Evolutionary conservation across 2,113 vertebrate species (phyloP), one percentile per base, ranked within the genome.

Genomic region (Osmerus mordax): DNA sequence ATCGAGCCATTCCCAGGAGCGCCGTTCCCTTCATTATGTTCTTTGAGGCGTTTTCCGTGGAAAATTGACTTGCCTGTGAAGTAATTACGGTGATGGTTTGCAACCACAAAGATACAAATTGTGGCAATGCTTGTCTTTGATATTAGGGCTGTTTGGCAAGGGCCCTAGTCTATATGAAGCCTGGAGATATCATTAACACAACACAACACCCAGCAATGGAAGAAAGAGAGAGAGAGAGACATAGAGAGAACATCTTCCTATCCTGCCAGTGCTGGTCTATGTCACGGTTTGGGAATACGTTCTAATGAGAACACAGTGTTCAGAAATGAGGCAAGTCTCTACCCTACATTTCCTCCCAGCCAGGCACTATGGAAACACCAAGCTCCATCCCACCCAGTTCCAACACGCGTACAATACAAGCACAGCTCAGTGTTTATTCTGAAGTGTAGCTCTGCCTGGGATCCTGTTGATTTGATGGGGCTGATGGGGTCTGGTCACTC

Each of bases 11-110:
- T 87, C 86, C 84, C 85, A 77, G 80, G 70, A 83, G 80, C 71
- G 77, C 54, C 7, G 6, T 70, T 85, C 72, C 47, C 78, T 80
- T 87, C 82, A 81, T 84, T 82, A 79, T 78, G 75, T 78, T 67
- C 74, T 73, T 86, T 28, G 73, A 76, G 78, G 76, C 71, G 32
- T 75, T 81, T 82, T 85, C 60, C 55, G 19, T 63, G 47, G 41
- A 62, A 54, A 62, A 77, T 68, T 56, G 81, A 82, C 81, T 87
- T 74, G 67, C 67, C 72, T 78, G 75, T 71, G 71, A 60, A 63
- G 79, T 84, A 81, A 89, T 89, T 88, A 86, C 64, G 81, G 59
- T 4, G 41, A 82, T 64, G 54, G 13, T 16, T 25, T 78, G 67
- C 72, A 81, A 76, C 59, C 21, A 66, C 13, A 73, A 65, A 70